These are phyloP conservation scores for Solenodon paradoxus DNA, from an alignment of 2,113 vertebrate species.

Conservation along the genomic window DNA sequence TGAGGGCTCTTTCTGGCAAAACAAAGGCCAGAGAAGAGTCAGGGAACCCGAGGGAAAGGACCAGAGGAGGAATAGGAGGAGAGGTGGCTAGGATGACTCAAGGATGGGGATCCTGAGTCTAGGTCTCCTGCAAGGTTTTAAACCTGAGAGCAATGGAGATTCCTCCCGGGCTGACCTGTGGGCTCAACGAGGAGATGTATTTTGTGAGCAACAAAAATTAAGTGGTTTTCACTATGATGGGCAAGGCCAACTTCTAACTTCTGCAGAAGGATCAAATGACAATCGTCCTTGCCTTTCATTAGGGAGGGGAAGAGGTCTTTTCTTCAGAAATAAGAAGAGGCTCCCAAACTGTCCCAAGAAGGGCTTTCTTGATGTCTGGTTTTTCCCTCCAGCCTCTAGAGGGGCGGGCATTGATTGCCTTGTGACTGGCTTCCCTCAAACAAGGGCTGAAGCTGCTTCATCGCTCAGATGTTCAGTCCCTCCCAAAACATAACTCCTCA, in stretches of 20 bases:
- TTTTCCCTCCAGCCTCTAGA: background rate
- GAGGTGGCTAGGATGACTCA: background rate
- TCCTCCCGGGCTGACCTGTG: fast-evolving
- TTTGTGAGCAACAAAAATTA: background rate
- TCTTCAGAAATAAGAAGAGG: background rate
- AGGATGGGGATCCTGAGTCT: too few relatives aligned
- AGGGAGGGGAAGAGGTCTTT: background rate
- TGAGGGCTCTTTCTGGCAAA: background rate
- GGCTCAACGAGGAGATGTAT: background rate
- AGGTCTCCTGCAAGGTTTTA: background rate
- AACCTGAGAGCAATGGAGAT: background rate
- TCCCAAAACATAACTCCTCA: background rate
- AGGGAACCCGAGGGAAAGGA: background rate
- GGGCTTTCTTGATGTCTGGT: background rate
- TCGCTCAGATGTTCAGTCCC: background rate
- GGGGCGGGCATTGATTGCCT: background rate
- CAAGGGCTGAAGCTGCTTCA: too few relatives aligned
- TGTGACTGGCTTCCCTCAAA: fast-evolving
- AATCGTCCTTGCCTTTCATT: too few relatives aligned
- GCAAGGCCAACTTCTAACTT: background rate
- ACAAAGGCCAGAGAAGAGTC: background rate
- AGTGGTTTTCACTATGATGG: background rate
- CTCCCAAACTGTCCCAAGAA: background rate
- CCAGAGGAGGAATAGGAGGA: too few relatives aligned
- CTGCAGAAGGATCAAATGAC: background rate